Evolutionary conservation across 2,113 vertebrate species (phyloP), one percentile per base, ranked within the genome.

Genomic region (Morone chrysops): DNA sequence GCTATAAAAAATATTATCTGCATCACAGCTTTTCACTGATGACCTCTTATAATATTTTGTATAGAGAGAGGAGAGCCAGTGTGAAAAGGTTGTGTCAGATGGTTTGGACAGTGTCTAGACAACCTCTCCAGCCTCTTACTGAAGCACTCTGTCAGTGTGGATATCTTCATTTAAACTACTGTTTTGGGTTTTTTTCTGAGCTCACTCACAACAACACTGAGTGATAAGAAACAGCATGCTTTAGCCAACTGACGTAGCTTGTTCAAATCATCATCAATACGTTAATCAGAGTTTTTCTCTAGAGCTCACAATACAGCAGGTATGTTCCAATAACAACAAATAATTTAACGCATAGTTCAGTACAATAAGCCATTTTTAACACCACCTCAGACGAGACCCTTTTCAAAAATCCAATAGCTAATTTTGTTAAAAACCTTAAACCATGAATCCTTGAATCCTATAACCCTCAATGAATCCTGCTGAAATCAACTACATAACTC

Each of bases 41-140:
- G 43, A 25, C 16, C 12, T 36, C 31, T 47, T 16, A 5, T 31
- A 53, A 53, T 12, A 40, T 2, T 48, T 0, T 38, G 38, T 10
- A 56, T 11, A 62, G 16, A 45, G 40, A 71, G 40, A 22, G 5
- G 54, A 59, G 70, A 12, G 41, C 47, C 51, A 25, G 68, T 36
- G n/a, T 59, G 45, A 65, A 40, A 51, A 41, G 54, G 61, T 36
- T 61, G 22, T 17, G 43, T 38, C 70, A 50, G 56, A 57, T 7
- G 82, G 62, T 70, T 65, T 43, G 47, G 56, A 62, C 68, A 78
- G 20, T 51, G 31, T 22, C 5, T 41, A 16, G 47, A 63, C 47
- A 2, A 48, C 40, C 43, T 61, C 56, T 11, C 59, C 43, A 1
- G 59, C 41, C 13, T 70, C 65, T 14, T 54, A 8, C 25, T 63